Base-by-base conservation (phyloP, 2,113 vertebrate genomes). In the Ceyx margarethae region DNA sequence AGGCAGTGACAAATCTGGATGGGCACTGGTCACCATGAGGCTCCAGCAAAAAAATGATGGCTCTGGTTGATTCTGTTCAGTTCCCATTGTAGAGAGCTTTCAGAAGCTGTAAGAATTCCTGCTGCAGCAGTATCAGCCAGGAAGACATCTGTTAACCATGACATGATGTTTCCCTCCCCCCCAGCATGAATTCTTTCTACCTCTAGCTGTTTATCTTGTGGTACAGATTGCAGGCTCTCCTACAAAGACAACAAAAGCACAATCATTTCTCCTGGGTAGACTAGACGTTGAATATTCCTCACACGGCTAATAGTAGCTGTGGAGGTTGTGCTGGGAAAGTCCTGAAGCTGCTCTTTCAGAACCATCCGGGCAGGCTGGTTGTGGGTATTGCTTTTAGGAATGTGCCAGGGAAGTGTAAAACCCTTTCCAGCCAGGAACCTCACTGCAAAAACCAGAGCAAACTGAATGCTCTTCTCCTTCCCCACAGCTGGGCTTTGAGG, bases 71-170 rank as follows among this genome's bases (percentile, higher is more conserved):
- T 37, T 37, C 37, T 37, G 37, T 37, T 37, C 37, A 35, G 48
- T 67, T 95, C 85, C 88, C 51, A 46, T 57, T 85, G 65, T n/a
- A 67, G 72, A 66, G 56, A 83, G 80, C 56, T 64, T 85, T 89
- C 74, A 80, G 76, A 71, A 93, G 81, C 61, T 71, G 65, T 73
- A 91, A 57, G 2, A 90, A 94, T 90, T 95, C 76, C 91, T 91
- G 56, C 69, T 93, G 90, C 40, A 89, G 88, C 65, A n/a, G 79
- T 80, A 83, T 85, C 93, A 91, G 85, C 90, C 91, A 95, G 94
- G 91, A 95, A 95, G 93, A 95, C 87, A 95, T 93, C 89, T 96
- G 95, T 96, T 93, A 96, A 82, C 60, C 5, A 12, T 81, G 94
- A 94, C 87, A 93, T 26, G 91, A 86, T 81, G 84, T 64, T 91